Evolutionary conservation across 1,140 invertebrate genomes (phyloP).

Genomic region (Anagrus nilaparvatae): DNA sequence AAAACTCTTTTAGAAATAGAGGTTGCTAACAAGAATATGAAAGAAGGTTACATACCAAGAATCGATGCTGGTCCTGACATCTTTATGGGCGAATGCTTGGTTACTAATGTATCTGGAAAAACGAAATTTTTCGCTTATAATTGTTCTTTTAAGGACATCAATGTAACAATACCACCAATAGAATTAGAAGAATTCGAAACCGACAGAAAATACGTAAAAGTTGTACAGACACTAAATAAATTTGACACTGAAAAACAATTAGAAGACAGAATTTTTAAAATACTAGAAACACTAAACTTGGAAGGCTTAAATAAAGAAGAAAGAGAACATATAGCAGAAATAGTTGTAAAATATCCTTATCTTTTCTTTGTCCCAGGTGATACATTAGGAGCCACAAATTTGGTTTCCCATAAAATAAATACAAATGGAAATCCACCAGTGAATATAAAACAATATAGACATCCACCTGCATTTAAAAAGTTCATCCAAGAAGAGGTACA

Average conservation of each 20-base stretch:
- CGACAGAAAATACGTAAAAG: too few species aligned
- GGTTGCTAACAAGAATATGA: neutral
- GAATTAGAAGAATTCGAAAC: too few species aligned
- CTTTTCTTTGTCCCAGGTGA: conserved; percentile 11
- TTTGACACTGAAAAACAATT: neutral
- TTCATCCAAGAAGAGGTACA: conserved; percentile 29
- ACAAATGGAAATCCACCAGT: conserved; percentile 16
- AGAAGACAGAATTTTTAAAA: neutral
- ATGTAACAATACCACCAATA: too few species aligned
- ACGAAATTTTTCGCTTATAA: too few species aligned
- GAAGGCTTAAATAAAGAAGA: neutral
- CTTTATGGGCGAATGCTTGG: neutral
- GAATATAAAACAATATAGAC: conserved; percentile 25
- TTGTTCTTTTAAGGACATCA: neutral
- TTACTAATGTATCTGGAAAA: neutral
- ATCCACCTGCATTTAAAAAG: conserved; percentile 25
- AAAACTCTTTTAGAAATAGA: neutral
- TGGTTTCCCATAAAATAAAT: conserved; percentile 20
- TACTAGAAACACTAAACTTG: neutral
- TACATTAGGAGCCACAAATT: conserved; percentile 10
- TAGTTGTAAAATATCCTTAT: neutral
- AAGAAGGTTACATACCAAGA: neutral
- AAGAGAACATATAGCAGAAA: neutral
- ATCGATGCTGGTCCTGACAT: neutral
- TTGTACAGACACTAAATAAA: too few species aligned